Evolutionary conservation across 2,113 vertebrate species (phyloP), one percentile per base, ranked within the genome.

Genomic region (Cynopterus brachyotis): DNA sequence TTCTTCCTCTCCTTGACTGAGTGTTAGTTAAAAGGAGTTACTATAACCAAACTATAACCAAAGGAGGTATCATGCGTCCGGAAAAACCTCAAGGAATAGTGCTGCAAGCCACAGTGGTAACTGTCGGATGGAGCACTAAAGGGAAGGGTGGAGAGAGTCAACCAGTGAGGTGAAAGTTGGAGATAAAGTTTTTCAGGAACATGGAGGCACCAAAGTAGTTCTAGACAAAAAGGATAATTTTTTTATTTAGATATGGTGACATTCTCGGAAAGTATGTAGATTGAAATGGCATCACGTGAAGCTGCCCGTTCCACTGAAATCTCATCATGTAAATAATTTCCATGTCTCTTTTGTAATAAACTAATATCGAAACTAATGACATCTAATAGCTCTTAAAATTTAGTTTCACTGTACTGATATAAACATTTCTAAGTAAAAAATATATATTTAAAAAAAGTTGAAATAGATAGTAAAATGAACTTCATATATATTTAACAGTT

Each of bases 361-460:
- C 57, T 60, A 81, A 42, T 20, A 81, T 13, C 17, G 64, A 82
- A 96, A 62, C 80, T 86, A 64, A 89, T 93, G 76, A 94, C 45
- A 97, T 59, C 24, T 94, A 97, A 57, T 97, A 89, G 98, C 35
- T 96, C 96, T 62, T 97, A 91, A 98, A 97, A 70, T 97, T 89
- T 88, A 93, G 96, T 98, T 96, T 96, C 45, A 45, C 80, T 98
- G 97, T 98, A 97, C 75, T 35, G 94, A 95, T 97, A 28, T 84
- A 97, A 98, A 96, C 78, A 86, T 92, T 91, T 97, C 87, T 72
- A 97, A 98, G 98, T 98, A 99, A 99, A 98, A 98, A 97, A n/a
- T 53, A 76, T 92, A 30, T 82, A 89, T 60, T 60, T 26, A 3
- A 60, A 50, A 50, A 30, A 62, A 84, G 45, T 73, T 82, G 76